phyloP scores from a whole-genome alignment of 2,888 invertebrate species.

The Clitarchus hookeri region DNA sequence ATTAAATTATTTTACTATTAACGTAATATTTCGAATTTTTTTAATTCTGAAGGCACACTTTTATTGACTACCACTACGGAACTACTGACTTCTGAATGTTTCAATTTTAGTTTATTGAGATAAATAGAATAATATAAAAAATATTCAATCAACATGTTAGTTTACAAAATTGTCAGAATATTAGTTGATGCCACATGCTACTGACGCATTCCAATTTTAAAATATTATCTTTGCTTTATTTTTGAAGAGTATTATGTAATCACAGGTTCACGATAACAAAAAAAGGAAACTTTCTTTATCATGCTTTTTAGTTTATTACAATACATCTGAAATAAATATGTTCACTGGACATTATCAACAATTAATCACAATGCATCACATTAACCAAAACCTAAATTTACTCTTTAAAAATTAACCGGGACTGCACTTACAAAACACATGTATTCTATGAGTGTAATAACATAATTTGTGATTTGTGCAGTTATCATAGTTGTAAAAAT shows the following conservation, averaged over 20 bases:
- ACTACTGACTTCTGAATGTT: not conserved
- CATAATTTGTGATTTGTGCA: not conserved
- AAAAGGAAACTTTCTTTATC: not conserved
- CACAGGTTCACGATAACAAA: not conserved
- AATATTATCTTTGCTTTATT: not conserved
- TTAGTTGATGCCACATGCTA: not conserved
- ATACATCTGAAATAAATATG: not conserved
- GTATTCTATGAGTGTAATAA: not conserved
- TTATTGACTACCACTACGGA: not conserved
- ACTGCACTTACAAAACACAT: not conserved
- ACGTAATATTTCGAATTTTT: not conserved
- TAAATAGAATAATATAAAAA: not conserved
- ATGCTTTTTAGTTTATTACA: not conserved
- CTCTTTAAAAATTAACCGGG: not conserved
- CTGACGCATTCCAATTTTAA: not conserved
- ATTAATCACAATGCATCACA: not conserved
- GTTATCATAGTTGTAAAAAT: conserved; percentile 1
- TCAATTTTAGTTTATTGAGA: not conserved
- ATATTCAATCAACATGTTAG: not conserved
- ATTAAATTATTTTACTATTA: not conserved
- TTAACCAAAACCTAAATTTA: not conserved
- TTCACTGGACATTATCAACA: not conserved
- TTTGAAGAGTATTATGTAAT: not conserved
- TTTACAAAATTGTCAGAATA: not conserved
- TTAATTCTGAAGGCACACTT: conserved; percentile 5